Evolutionary conservation across 2,113 vertebrate species (phyloP).

Genomic region (Stigmatopora argus): DNA sequence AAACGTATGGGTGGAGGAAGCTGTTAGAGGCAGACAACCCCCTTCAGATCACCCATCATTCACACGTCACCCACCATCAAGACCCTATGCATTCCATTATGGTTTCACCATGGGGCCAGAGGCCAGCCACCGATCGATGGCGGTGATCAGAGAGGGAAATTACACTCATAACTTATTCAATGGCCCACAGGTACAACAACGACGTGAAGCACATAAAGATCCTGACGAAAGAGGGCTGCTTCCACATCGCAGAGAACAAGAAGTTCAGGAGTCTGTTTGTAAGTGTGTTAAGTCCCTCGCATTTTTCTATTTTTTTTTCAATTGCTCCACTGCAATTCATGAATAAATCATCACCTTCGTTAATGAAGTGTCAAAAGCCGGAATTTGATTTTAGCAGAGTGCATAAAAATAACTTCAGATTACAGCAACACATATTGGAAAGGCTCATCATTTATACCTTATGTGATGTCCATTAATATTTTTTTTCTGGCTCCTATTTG

Average conservation of each 20-base stretch:
- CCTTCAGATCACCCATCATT: constrained; percentile 61
- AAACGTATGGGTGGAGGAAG: background rate
- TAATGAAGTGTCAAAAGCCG: constrained; percentile 56
- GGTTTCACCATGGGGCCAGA: constrained; percentile 62
- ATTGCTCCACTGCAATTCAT: constrained; percentile 48
- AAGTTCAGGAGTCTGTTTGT: constrained; percentile 97
- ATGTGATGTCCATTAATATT: too few relatives aligned
- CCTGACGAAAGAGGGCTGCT: constrained; percentile 89
- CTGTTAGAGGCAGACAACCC: constrained; percentile 15
- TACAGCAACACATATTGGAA: constrained; percentile 24
- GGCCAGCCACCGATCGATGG: constrained; percentile 80
- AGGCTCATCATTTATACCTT: background rate
- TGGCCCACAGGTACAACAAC: constrained; percentile 94
- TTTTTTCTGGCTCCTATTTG: too few relatives aligned
- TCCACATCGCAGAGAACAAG: constrained; percentile 96
- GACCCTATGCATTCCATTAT: constrained; percentile 69
- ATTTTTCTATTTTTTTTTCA: background rate
- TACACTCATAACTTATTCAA: constrained; percentile 89
- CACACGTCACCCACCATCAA: constrained; percentile 71
- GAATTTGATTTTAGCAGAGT: constrained; percentile 46
- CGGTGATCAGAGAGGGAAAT: constrained; percentile 83
- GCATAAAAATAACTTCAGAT: constrained; percentile 47
- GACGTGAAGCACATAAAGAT: constrained; percentile 99
- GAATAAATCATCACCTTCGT: constrained; percentile 47
- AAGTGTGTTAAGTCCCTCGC: constrained; percentile 56